Conservation (phyloP, 2,797 vertebrate genomes). For the Catostomus latipinnis region DNA sequence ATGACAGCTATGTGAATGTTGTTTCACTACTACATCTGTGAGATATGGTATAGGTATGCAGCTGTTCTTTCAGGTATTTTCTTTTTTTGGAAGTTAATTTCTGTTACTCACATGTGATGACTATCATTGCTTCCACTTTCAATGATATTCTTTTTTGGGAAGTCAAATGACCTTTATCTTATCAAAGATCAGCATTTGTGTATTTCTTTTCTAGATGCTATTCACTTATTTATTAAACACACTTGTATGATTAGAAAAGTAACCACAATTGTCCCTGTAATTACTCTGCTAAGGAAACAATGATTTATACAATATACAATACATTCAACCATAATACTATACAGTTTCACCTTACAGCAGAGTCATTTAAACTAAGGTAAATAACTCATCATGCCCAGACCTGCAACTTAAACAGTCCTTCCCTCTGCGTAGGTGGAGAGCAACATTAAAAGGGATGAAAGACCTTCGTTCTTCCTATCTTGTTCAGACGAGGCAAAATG, state of each 20-base stretch:
- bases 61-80: not conserved
- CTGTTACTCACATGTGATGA: constrained; percentile 7
- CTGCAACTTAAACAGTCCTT: not conserved
- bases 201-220: not conserved
- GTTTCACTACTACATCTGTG: not conserved
- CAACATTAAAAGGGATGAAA: constrained; percentile 1
- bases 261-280: too few species aligned
- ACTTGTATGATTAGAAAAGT: not conserved
- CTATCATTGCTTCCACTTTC: not conserved
- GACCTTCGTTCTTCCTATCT: not conserved
- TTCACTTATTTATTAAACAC: too few species aligned
- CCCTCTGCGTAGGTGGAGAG: constrained; percentile 4
- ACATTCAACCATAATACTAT: too few species aligned
- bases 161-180: constrained; percentile 24
- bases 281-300: too few species aligned
- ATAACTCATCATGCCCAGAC: not conserved
- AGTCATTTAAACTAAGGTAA: too few species aligned
- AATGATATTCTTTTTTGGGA: too few species aligned
- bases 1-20: too few species aligned
- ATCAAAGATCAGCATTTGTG: not conserved
- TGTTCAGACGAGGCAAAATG: constrained; percentile 5
- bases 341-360: too few species aligned
- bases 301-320: too few species aligned
- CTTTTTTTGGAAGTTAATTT: not conserved
- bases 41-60: not conserved